A percentile compares a stretch with the other conserved stretches of the same genome.
phyloP scores from a whole-genome alignment of 2,113 vertebrate genomes.

The Prionailurus viverrinus region DNA sequence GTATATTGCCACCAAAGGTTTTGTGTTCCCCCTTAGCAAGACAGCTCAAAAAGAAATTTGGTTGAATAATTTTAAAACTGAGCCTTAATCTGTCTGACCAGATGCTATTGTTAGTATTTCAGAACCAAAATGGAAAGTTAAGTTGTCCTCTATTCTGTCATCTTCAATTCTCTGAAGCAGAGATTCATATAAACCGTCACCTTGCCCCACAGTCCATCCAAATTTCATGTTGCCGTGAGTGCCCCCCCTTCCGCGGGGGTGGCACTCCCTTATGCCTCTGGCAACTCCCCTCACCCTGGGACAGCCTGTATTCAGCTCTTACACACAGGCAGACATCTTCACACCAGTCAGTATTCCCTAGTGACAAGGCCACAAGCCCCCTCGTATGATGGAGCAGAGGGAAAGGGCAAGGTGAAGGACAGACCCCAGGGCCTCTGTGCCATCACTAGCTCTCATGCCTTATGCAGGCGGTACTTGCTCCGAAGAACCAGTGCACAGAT shows the following conservation, averaged over 20 bases:
- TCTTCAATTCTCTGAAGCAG: not conserved
- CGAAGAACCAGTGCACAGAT: not conserved
- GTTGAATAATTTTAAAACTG: not conserved
- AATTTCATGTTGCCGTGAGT: not conserved
- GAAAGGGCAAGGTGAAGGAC: slow-evolving; percentile 8
- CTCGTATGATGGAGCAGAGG: not conserved
- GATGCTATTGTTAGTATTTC: not conserved
- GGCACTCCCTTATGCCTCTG: not conserved
- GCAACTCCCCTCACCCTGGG: not conserved
- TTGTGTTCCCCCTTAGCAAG: not conserved
- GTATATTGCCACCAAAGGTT: not conserved
- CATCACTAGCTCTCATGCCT: not conserved
- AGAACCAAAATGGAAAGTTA: not conserved
- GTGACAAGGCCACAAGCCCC: not conserved
- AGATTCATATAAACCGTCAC: not conserved
- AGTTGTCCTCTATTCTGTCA: not conserved
- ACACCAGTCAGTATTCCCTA: not conserved
- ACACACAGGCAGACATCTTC: not conserved
- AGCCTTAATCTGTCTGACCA: not conserved
- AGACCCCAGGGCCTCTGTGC: not conserved
- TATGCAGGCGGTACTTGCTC: not conserved
- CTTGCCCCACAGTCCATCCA: not conserved
- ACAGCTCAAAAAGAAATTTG: not conserved
- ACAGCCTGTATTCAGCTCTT: not conserved
- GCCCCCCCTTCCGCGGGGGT: not conserved